These are phyloP conservation scores for Bufotes viridis DNA, from an alignment of 2,797 vertebrate species.

Conservation along the genomic window DNA sequence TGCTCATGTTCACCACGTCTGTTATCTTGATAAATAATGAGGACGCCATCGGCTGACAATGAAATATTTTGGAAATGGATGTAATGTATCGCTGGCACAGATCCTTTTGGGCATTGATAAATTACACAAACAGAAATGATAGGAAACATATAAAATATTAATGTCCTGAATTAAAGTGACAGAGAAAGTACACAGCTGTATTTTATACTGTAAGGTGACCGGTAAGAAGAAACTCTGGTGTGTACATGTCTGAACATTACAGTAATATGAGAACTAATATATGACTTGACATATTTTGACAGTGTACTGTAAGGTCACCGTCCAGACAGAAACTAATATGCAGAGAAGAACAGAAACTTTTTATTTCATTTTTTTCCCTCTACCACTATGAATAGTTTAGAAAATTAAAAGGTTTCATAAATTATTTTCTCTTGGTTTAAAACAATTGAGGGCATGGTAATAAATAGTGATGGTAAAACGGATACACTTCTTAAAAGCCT, in stretches of 20 bases:
- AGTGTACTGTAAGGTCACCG: background rate
- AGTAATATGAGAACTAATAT: background rate
- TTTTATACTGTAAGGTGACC: conserved; percentile 26
- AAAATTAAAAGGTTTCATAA: background rate
- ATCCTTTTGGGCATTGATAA: conserved; percentile 95
- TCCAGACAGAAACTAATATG: background rate
- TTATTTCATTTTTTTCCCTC: background rate
- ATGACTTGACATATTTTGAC: background rate
- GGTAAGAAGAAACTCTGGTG: background rate
- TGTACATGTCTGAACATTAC: background rate
- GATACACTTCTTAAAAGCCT: no score
- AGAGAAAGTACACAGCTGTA: conserved; percentile 69
- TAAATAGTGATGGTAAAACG: background rate
- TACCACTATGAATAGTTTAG: background rate
- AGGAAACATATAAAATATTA: conserved; percentile 98
- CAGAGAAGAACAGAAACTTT: background rate
- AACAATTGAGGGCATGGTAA: background rate
- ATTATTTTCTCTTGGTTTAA: background rate
- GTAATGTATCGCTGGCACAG: conserved; percentile 98
- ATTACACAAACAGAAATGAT: conserved; percentile 88
- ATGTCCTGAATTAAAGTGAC: conserved; percentile 84
- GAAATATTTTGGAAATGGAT: conserved; percentile 99
- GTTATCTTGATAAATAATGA: conserved; percentile 99
- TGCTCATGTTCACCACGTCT: conserved; percentile 86
- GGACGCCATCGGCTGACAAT: conserved; percentile 98